These are phyloP conservation scores for Hipparchia semele DNA, from an alignment of 2,888 invertebrate species.

Conservation along the genomic window DNA sequence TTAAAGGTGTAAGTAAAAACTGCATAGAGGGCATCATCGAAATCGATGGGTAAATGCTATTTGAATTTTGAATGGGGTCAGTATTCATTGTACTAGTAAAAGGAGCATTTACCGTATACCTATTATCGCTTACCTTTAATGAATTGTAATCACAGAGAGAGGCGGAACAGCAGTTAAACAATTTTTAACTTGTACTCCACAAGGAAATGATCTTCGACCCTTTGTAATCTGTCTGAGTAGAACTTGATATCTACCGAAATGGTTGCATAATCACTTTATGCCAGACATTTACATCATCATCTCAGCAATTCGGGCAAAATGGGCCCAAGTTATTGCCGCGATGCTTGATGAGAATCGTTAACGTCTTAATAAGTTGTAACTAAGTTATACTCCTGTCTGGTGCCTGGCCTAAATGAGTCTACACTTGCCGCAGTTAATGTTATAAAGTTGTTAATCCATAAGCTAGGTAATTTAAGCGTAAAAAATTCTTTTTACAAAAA, in stretches of 20 bases:
- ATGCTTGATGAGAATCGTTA: conserved; percentile 34
- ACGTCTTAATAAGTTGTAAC: conserved; percentile 33
- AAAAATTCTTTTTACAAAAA: too few relatives aligned
- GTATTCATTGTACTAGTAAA: too few relatives aligned
- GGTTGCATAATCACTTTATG: conserved; percentile 23
- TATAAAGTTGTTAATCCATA: not conserved
- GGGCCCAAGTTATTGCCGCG: conserved; percentile 28
- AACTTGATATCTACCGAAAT: conserved; percentile 1
- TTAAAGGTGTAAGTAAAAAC: too few relatives aligned
- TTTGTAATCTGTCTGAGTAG: conserved; percentile 11
- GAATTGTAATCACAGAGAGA: too few relatives aligned
- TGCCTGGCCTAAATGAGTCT: conserved; percentile 17
- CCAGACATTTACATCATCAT: conserved; percentile 32
- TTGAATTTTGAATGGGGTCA: too few relatives aligned
- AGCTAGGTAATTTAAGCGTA: not conserved
- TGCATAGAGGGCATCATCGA: too few relatives aligned
- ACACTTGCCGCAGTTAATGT: not conserved
- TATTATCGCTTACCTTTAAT: too few relatives aligned
- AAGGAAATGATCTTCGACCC: not conserved
- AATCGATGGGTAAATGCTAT: too few relatives aligned
- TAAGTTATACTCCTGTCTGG: conserved; percentile 23
- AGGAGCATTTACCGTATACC: too few relatives aligned
- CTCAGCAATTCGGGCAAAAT: conserved; percentile 33
- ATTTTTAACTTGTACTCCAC: not conserved
- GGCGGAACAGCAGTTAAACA: not conserved